Evolutionary conservation across 2,113 vertebrate species (phyloP).

Genomic region (Clarias macrocephalus): DNA sequence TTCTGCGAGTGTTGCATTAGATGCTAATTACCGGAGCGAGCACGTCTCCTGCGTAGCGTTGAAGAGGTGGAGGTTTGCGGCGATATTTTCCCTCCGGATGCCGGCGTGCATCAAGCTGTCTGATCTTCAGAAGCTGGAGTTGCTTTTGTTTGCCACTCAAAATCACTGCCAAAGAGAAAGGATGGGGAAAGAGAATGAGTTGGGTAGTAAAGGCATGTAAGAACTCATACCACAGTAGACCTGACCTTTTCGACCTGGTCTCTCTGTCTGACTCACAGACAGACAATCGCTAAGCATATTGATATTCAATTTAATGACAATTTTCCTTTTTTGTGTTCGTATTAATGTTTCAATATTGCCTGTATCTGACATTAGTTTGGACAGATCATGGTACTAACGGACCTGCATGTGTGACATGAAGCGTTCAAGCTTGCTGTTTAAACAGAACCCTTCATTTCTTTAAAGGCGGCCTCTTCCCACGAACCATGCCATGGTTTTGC

Average conservation of each 20-base stretch:
- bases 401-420: too few relatives aligned
- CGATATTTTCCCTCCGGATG: constrained; percentile 63
- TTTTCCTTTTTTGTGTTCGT: too few relatives aligned
- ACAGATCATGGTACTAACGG: too few relatives aligned
- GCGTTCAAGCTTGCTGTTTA: too few relatives aligned
- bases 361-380: too few relatives aligned
- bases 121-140: constrained; percentile 69
- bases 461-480: too few relatives aligned
- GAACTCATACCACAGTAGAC: constrained; percentile 18
- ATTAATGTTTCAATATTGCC: too few relatives aligned
- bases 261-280: neutral
- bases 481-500: too few relatives aligned
- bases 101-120: constrained; percentile 67
- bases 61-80: constrained; percentile 66
- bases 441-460: too few relatives aligned
- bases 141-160: constrained; percentile 72
- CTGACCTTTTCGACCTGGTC: neutral
- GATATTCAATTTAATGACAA: too few relatives aligned
- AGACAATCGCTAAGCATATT: too few relatives aligned
- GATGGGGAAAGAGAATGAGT: neutral
- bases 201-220: neutral
- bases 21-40: constrained; percentile 63
- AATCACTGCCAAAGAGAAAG: constrained; percentile 35
- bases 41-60: constrained; percentile 79
- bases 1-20: neutral